Evolutionary conservation across 2,797 vertebrate species (phyloP), one percentile per base, ranked within the genome.

Genomic region (Hydrophis major): DNA sequence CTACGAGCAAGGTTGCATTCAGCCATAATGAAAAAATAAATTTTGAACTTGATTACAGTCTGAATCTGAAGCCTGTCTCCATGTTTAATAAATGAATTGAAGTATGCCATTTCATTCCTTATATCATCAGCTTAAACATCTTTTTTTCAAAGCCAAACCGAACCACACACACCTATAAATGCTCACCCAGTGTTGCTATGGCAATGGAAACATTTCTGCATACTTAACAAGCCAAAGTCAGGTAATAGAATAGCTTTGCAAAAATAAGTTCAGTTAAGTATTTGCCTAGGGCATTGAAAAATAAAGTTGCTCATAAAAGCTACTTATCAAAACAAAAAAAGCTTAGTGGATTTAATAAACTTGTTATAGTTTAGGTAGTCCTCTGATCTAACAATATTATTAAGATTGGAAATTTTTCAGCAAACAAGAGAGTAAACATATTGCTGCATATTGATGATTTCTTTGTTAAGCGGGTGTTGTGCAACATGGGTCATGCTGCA

Each of bases 151-250:
- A 94, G 96, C 90, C 94, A 92, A 95, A 95, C 90, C 94, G 93
- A 95, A 95, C 93, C 0, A 0, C 93, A 95, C 94, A 92, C 95
- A 96, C 95, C 96, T 96, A 95, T 93, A 95, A 96, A 94, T 95
- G 93, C 95, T 96, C 91, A 69, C 94, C 92, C 91, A 96, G 94
- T 92, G 96, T 97, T 97, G 94, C 97, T 96, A 97, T 97, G 96
- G 97, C 93, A 96, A 97, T 94, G 59, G 94, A 63, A 93, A 93
- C 91, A 93, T 37, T 88, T 93, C 66, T 89, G 90, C 90, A 91
- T 91, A 83, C 66, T 89, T 91, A 93, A 93, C 47, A 93, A 91
- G 47, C 87, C 86, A 91, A 42, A 0, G 2, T 93, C 95, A 96
- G 95, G 95, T 95, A 96, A 95, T 93, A 93, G 93, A 95, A 90